Conservation (phyloP, 2,797 vertebrate species). For the Sebastes dallii region DNA sequence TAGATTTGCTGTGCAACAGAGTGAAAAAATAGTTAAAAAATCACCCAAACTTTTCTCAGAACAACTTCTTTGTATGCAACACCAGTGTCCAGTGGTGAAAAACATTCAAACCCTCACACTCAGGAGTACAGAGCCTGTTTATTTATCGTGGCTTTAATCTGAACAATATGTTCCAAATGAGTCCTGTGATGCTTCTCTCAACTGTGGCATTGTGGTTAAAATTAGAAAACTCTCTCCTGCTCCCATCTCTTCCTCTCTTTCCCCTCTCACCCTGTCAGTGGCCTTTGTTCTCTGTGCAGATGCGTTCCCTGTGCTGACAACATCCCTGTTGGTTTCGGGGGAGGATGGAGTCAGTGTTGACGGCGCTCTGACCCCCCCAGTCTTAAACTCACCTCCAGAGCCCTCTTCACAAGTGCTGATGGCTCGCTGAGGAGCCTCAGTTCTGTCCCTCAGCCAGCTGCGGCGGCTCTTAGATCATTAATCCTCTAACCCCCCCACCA, state of each 20-base stretch:
- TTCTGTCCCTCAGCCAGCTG: constrained; percentile 61
- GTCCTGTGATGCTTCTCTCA: constrained; percentile 66
- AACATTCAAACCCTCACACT: constrained; percentile 24
- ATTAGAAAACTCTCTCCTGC: constrained; percentile 45
- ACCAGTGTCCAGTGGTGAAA: constrained; percentile 3
- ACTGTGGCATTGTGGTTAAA: constrained; percentile 64
- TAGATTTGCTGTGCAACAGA: constrained; percentile 29
- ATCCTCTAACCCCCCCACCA: constrained; percentile 48
- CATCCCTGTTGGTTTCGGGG: constrained; percentile 69
- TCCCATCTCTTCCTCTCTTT: constrained; percentile 32
- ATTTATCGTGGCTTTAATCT: constrained; percentile 74
- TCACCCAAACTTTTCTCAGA: constrained; percentile 15
- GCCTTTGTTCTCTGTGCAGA: constrained; percentile 74
- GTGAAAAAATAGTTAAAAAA: constrained; percentile 15
- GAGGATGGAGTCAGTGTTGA: constrained; percentile 65
- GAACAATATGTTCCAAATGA: constrained; percentile 78
- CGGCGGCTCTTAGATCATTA: constrained; percentile 68
- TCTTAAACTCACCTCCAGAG: constrained; percentile 57
- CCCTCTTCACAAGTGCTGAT: constrained; percentile 40
- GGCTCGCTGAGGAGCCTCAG: constrained; percentile 50
- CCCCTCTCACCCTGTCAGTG: constrained; percentile 44
- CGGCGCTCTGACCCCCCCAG: constrained; percentile 54
- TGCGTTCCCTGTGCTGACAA: constrained; percentile 63
- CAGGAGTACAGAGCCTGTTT: constrained; percentile 61
- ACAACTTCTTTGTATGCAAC: constrained; percentile 24